Percentiles rank a stretch among this genome's conserved stretches.
These are phyloP conservation scores for Steatocranus sp. DNA, from an alignment of 2,797 vertebrate species.

Conservation along the genomic window DNA sequence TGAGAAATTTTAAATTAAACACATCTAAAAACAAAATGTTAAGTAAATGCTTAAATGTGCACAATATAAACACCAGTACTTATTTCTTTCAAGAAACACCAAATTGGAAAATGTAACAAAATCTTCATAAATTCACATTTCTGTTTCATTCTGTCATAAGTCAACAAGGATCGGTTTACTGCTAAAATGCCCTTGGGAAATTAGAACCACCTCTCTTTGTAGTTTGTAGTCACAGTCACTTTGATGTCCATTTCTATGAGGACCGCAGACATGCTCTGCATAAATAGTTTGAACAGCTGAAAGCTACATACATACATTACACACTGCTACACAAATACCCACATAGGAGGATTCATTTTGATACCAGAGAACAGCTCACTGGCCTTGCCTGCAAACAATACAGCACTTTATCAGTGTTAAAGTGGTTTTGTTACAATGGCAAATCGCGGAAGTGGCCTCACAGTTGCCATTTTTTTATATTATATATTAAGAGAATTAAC, in stretches of 20 bases:
- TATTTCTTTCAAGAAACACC: not conserved
- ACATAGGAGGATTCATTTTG: slow-evolving; percentile 10
- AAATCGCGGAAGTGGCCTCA: not conserved
- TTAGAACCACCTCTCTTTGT: not conserved
- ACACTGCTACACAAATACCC: not conserved
- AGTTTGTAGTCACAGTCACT: not conserved
- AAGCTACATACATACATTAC: not conserved
- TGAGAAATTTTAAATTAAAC: not conserved
- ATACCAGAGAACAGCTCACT: not conserved
- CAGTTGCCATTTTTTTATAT: not conserved
- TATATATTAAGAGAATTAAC: not conserved
- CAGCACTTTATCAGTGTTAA: slow-evolving; percentile 49
- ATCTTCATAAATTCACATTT: not conserved
- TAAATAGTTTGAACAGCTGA: slow-evolving; percentile 19
- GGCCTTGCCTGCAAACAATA: slow-evolving; percentile 24
- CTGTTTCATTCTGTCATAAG: not conserved
- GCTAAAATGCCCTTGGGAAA: not conserved
- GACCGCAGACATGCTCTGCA: not conserved
- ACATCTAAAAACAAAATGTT: not conserved
- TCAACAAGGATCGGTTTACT: not conserved
- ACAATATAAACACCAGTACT: not conserved
- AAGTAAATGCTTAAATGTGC: not conserved
- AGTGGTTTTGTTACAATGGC: slow-evolving; percentile 24
- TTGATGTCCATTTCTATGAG: slow-evolving; percentile 3
- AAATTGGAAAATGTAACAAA: not conserved